These are phyloP conservation scores for Monarcha castaneiventris DNA, from an alignment of 2,113 vertebrate genomes.

Conservation along the genomic window DNA sequence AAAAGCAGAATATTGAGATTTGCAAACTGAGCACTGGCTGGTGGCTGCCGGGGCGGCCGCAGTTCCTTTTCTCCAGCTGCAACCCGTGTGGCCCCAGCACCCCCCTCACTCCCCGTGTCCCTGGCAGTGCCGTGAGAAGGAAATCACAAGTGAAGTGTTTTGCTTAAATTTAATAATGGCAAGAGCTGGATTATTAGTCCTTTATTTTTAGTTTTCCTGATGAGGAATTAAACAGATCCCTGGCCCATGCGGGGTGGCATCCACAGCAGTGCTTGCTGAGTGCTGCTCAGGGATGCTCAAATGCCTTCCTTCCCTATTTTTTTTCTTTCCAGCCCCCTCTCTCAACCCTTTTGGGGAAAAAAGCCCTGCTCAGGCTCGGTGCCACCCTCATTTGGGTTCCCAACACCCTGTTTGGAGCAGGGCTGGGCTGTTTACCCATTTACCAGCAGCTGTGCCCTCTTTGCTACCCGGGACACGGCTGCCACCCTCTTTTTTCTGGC, in stretches of 20 bases:
- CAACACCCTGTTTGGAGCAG: background rate
- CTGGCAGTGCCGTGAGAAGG: background rate
- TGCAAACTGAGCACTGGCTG: background rate
- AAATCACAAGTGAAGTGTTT: background rate
- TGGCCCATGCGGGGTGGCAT: accelerated
- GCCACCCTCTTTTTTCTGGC: background rate
- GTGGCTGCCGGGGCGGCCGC: background rate
- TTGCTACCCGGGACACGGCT: background rate
- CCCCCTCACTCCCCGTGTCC: accelerated
- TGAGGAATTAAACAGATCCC: background rate
- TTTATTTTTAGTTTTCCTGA: background rate
- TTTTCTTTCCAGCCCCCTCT: background rate
- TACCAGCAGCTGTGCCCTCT: background rate
- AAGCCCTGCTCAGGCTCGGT: background rate
- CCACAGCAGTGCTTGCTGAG: accelerated
- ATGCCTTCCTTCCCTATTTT: background rate
- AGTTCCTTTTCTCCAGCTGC: accelerated
- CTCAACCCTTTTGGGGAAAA: background rate
- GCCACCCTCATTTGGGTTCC: background rate
- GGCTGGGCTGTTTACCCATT: background rate
- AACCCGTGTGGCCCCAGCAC: accelerated
- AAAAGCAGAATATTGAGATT: background rate
- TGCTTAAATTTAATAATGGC: background rate
- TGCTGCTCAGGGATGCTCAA: background rate
- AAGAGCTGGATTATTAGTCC: slow-evolving; percentile 18